Conservation (phyloP, 2,113 vertebrate species). For the Pao palembangensis region DNA sequence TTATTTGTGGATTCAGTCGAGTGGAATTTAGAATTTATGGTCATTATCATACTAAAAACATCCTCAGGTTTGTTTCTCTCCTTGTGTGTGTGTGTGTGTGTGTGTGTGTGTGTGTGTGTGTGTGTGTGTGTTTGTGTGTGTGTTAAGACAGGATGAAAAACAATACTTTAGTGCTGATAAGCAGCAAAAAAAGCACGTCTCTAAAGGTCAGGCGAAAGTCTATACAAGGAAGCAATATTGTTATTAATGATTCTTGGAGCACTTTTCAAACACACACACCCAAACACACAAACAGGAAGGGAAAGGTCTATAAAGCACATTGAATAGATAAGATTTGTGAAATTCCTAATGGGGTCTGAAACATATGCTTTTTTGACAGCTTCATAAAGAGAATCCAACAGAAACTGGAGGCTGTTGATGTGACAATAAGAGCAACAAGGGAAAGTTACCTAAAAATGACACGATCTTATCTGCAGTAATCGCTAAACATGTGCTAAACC, state of each 20-base stretch:
- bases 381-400: too few species aligned
- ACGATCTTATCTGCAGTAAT: too few species aligned
- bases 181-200: slow-evolving; percentile 21
- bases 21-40: background rate
- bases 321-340: slow-evolving; percentile 2
- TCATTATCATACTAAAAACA: slow-evolving; percentile 28
- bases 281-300: slow-evolving; percentile 51
- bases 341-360: too few species aligned
- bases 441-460: too few species aligned
- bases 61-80: slow-evolving; percentile 23
- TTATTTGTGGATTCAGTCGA: background rate
- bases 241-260: slow-evolving; percentile 59
- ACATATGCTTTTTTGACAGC: too few species aligned
- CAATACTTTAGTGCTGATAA: slow-evolving; percentile 35
- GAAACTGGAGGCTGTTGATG: too few species aligned
- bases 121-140: slow-evolving; percentile 31
- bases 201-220: slow-evolving; percentile 56
- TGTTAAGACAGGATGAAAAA: slow-evolving; percentile 50
- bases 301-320: slow-evolving; percentile 12
- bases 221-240: slow-evolving; percentile 69
- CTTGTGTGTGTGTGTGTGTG: slow-evolving; percentile 18
- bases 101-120: slow-evolving; percentile 20
- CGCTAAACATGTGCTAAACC: too few species aligned
- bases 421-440: too few species aligned
- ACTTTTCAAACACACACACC: slow-evolving; percentile 37